phyloP scores from a whole-genome alignment of 2,888 invertebrate genomes.

The Rhorus exstirpatorius region DNA sequence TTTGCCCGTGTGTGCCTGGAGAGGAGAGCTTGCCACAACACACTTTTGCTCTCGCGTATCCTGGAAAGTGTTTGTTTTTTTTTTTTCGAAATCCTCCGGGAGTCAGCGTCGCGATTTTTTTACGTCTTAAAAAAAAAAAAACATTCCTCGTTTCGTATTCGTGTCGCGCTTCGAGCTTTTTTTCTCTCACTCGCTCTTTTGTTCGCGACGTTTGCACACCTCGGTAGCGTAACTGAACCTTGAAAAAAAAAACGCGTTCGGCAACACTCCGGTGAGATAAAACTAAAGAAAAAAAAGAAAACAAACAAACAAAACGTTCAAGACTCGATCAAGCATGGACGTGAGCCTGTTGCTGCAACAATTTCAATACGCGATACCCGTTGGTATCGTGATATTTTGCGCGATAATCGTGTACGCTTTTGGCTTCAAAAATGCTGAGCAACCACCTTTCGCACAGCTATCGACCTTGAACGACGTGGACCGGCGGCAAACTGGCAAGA shows the following conservation, averaged over 20 bases:
- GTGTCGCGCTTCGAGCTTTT: conserved; percentile 32
- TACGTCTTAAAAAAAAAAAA: conserved; percentile 3
- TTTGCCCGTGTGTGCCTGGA: conserved; percentile 14
- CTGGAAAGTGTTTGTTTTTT: conserved; percentile 9
- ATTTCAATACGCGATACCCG: conserved; percentile 87
- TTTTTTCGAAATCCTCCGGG: neutral
- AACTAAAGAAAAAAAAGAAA: conserved; percentile 17
- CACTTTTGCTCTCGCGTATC: conserved; percentile 1
- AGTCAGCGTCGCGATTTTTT: conserved; percentile 9
- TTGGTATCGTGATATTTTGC: conserved; percentile 90
- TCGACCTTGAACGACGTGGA: conserved; percentile 89
- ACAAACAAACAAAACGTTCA: conserved; percentile 26
- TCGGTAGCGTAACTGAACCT: conserved; percentile 15
- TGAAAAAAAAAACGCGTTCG: conserved; percentile 8
- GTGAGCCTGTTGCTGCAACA: conserved; percentile 80
- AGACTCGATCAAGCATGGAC: conserved; percentile 78
- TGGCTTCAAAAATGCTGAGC: conserved; percentile 93
- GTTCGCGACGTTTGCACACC: conserved; percentile 34
- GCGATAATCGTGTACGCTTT: conserved; percentile 92
- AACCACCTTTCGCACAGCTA: conserved; percentile 93
- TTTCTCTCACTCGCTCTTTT: conserved; percentile 1
- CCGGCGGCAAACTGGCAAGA: conserved; percentile 90
- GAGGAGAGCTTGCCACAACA: conserved; percentile 46
- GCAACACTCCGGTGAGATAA: conserved; percentile 15
- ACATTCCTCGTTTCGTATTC: conserved; percentile 1